Percentiles rank a stretch among this genome's conserved stretches.
phyloP scores from a whole-genome alignment of 2,797 vertebrate genomes.

The Anguilla pacifica region DNA sequence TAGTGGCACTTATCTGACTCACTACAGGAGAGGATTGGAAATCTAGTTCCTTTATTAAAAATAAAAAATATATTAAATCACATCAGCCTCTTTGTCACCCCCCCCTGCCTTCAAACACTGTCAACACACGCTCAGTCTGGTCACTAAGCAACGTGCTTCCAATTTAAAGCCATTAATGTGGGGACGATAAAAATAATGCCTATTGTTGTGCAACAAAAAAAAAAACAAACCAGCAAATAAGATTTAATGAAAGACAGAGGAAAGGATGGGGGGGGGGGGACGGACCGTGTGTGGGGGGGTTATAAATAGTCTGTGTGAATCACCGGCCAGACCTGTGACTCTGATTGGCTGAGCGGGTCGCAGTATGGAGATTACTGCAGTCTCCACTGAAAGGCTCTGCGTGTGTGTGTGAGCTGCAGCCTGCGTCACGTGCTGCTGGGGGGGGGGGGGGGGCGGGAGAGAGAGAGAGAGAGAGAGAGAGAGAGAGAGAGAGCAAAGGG shows the following conservation, averaged over 20 bases:
- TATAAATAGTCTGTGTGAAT: conserved; percentile 14
- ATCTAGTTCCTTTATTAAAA: neutral
- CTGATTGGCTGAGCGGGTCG: neutral
- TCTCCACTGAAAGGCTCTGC: conserved; percentile 24
- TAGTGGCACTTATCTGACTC: neutral
- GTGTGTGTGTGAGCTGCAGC: conserved; percentile 15
- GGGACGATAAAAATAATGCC: conserved; percentile 9
- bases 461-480: neutral
- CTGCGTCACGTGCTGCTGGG: neutral
- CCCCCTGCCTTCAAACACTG: neutral
- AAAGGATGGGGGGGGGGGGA: neutral
- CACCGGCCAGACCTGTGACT: neutral
- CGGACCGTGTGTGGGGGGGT: neutral
- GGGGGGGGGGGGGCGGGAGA: neutral
- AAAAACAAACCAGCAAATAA: conserved; percentile 26
- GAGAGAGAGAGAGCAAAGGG: conserved; percentile 17
- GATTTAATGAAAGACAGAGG: conserved; percentile 18
- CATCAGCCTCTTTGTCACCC: neutral
- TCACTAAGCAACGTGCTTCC: conserved; percentile 59
- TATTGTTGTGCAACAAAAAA: neutral
- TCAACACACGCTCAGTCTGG: conserved; percentile 19
- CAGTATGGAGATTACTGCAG: conserved; percentile 28
- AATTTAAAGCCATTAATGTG: conserved; percentile 25
- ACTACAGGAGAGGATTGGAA: neutral
- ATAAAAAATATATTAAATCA: neutral